Evolutionary conservation across 2,113 vertebrate species (phyloP), one percentile per base, ranked within the genome.

Genomic region (Amia ocellicauda): DNA sequence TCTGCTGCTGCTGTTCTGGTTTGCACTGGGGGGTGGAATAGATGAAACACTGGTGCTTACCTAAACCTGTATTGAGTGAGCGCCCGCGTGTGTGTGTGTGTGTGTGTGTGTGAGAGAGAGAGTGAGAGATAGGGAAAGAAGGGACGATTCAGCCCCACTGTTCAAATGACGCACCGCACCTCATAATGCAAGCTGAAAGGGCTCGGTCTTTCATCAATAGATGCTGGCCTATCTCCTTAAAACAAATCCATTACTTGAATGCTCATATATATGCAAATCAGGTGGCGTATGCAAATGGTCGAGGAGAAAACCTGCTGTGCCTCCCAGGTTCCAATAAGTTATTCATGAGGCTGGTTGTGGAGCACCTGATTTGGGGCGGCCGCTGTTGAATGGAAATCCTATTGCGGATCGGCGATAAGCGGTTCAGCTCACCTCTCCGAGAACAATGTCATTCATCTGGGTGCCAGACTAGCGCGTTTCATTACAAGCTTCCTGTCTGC

Each of bases 251-350:
- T 54, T 54, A 54, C 51, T 54, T 22, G n/a, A 16, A 27, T 54
- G 51, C 51, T 54, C 51, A 54, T 54, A 54, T 54, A 54, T 54
- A 54, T 54, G 51, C 51, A 54, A 54, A 54, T 54, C 3, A 54
- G 51, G 19, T 9, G 7, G 51, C 4, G 7, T 54, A 54, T 54
- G 51, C 24, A 54, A 54, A 54, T 54, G 51, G 24, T 4, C 22
- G 20, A n/a, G 22, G 51, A 13, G 20, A 54, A n/a, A 54, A 54
- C n/a, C 51, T 54, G 51, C 51, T 54, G 51, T 24, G 20, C 51
- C 51, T 54, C 51, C 24, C 51, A 54, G 51, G n/a, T 22, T 27
- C 22, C 20, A 27, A 27, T 54, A 58, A 45, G 65, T 50, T 67
- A 51, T 50, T 43, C 22, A 41, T 36, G 57, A 59, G 17, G 28